Base-by-base conservation (phyloP, 2,113 vertebrate species). In the Amphiprion percula region DNA sequence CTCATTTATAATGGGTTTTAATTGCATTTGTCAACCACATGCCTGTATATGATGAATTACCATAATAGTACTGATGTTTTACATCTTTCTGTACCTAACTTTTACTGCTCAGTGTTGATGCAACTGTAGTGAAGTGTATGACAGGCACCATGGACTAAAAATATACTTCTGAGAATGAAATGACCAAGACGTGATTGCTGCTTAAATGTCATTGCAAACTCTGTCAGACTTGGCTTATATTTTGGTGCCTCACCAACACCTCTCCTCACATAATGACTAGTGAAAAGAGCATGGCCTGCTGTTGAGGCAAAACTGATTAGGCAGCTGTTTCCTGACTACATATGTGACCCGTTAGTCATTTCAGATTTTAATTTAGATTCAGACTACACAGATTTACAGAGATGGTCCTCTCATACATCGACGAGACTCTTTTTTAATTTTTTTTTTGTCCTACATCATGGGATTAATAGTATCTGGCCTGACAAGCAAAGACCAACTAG, bases 231-330 rank as follows among this genome's bases (percentile, higher is more conserved):
- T 72, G 41, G 39, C 24, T 83, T 26, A 68, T 62, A 56, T 62
- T 62, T 77, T 62, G 49, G 19, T 73, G 55, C 14, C 47, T 54
- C 54, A 47, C 49, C 16, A 59, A 41, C 55, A 73, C 50, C 44
- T 72, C 53, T 56, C 55, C 19, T 54, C 26, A 17, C 7, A 68
- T 80, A 73, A 77, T 77, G 53, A 47, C 46, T 11, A 73, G 44
- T 60, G 73, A 77, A 83, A 83, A 69, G 49, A 54, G 44, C 73
- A 33, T 10, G 55, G 65, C 39, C 47, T 56, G 59, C 63, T 74
- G 41, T 62, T 80, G 53, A 73, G 63, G 76, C 72, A 80, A 52
- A 68, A 26, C 28, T 56, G 10, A 72, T 83, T 54, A 55, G 28
- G 52, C 44, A 68, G 58, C 28, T 79, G 63, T 64, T 53, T 46